Percentiles rank a stretch among this genome's conserved stretches.
phyloP scores from a whole-genome alignment of 2,797 vertebrate genomes.

The Sebastes trivittatus region DNA sequence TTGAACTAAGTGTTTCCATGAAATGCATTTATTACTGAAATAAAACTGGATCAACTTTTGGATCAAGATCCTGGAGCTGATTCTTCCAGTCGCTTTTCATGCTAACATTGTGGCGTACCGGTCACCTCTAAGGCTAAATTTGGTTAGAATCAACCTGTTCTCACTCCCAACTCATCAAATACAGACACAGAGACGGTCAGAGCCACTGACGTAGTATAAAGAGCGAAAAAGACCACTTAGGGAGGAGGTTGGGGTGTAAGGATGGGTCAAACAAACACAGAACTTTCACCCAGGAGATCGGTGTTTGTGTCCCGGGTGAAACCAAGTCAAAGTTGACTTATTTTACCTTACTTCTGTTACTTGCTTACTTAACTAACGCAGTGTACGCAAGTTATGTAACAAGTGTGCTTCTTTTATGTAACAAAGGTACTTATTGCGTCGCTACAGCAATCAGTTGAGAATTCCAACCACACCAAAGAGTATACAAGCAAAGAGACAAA shows the following conservation, averaged over 20 bases:
- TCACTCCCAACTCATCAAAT: neutral
- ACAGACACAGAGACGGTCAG: too few species aligned
- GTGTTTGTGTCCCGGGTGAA: too few species aligned
- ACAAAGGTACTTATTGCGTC: too few species aligned
- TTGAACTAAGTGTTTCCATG: neutral
- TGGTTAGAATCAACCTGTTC: neutral
- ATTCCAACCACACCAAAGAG: too few species aligned
- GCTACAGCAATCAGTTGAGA: too few species aligned
- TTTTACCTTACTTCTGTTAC: neutral
- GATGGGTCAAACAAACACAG: neutral
- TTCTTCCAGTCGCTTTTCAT: conserved; percentile 3
- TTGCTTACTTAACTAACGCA: too few species aligned
- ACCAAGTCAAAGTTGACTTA: too few species aligned
- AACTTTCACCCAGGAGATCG: neutral
- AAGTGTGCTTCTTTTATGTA: too few species aligned
- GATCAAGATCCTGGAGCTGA: neutral
- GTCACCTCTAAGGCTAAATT: neutral
- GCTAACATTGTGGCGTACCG: neutral
- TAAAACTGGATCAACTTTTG: conserved; percentile 5
- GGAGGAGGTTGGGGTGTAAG: neutral
- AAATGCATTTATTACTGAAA: conserved; percentile 8
- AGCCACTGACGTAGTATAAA: too few species aligned
- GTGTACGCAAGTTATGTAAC: too few species aligned
- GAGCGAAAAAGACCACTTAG: neutral
- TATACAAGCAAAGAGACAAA: too few species aligned